Evolutionary conservation across 2,113 vertebrate species (phyloP), one percentile per base, ranked within the genome.

Genomic region (Indri indri): DNA sequence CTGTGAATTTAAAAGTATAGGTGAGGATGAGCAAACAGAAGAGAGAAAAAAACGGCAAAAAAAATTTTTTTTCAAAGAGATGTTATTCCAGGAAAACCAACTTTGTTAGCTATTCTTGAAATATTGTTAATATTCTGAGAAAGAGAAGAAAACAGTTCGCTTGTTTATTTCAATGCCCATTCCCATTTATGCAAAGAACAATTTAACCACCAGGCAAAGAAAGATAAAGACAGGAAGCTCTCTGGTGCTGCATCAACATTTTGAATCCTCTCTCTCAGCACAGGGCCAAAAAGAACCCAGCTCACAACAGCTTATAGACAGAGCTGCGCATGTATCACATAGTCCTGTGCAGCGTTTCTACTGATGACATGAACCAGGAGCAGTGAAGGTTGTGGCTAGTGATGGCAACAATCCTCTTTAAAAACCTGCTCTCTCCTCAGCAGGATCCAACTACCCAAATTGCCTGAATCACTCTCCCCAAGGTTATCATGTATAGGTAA

Each of bases 31-130:
- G 14, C 47, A 88, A 81, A 40, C 68, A 1, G 88, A 93, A 88
- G 37, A 73, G 8, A 88, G 10, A 37, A 63, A 47, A 22, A 30
- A 70, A 63, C 22, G 8, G 88, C 90, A 88, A 65, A 68, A 37
- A 23, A 10, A 59, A 8, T 37, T 45, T 16, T 18, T 18, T 54
- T 95, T 87, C 23, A 12, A 89, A 94, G 52, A 88, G 12, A 50
- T 68, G 34, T 45, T 84, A 20, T 80, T 90, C 27, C 34, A 89
- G 23, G 34, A 94, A 90, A 91, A 30, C 32, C 54, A 77, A 82
- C 37, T 90, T 82, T 77, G 45, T 87, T 47, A 89, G 47, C 16
- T 61, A 34, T 77, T 96, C 86, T 73, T 77, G 88, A 95, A 97
- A 45, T 45, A 92, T 25, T 52, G 70, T 90, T 61, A 89, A 2